These are phyloP conservation scores for Phalacrocorax carbo DNA, from an alignment of 2,113 vertebrate species.

Conservation along the genomic window DNA sequence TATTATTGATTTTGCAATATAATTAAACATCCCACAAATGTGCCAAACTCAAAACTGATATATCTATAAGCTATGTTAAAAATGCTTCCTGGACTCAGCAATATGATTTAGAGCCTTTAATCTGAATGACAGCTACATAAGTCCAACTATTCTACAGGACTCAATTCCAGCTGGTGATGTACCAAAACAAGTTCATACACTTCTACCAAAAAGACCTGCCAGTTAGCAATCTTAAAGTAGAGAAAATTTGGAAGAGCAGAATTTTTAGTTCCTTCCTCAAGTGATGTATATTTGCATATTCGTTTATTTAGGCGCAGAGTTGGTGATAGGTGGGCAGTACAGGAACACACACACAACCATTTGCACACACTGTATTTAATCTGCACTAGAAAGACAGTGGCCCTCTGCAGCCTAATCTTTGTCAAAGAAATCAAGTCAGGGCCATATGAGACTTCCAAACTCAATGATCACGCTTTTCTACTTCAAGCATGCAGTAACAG, in stretches of 20 bases:
- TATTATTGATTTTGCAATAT: neutral
- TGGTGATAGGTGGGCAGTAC: neutral
- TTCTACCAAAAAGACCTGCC: neutral
- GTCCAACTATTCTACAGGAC: neutral
- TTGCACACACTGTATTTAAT: neutral
- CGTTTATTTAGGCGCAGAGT: neutral
- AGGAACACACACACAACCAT: neutral
- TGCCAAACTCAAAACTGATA: neutral
- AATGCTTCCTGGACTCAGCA: neutral
- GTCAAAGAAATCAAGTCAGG: neutral
- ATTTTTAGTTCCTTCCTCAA: neutral
- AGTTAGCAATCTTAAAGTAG: neutral
- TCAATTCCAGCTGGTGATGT: neutral
- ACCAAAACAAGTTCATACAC: neutral
- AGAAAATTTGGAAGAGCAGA: neutral
- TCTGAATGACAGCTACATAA: rapidly evolving
- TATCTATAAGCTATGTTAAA: neutral
- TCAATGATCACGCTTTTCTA: neutral
- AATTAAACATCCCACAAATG: neutral
- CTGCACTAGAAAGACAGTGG: neutral
- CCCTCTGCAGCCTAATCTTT: neutral
- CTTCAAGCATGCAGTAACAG: neutral
- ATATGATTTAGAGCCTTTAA: neutral
- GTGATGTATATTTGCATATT: neutral
- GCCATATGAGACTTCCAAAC: neutral